Evolutionary conservation across 2,797 vertebrate genomes (phyloP).

Genomic region (Eupleurogrammus muticus): DNA sequence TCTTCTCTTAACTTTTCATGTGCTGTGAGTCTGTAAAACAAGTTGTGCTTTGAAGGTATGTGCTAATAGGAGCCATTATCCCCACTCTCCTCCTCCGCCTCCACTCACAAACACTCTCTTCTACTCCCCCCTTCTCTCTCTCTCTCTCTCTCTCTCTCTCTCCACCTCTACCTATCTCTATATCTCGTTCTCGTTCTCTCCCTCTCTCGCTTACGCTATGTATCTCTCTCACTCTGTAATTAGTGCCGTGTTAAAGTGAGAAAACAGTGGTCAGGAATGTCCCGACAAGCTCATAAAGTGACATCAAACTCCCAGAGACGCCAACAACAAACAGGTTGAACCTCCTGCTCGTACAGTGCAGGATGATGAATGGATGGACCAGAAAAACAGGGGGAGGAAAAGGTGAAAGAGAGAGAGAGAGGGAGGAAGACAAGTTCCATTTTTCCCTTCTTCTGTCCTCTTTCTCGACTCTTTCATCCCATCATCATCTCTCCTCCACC

Average conservation of each 20-base stretch:
- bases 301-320: constrained; percentile 66
- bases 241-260: constrained; percentile 70
- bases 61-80: constrained; percentile 79
- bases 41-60: constrained; percentile 75
- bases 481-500: constrained; percentile 23
- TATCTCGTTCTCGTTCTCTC: background rate
- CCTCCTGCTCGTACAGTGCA: constrained; percentile 19
- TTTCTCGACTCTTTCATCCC: constrained; percentile 27
- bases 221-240: constrained; percentile 63
- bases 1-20: constrained; percentile 52
- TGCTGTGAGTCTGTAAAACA: constrained; percentile 74
- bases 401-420: background rate
- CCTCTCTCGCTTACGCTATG: constrained; percentile 6
- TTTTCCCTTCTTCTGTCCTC: constrained; percentile 1
- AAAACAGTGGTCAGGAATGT: constrained; percentile 76
- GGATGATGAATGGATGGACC: constrained; percentile 9
- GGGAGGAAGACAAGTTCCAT: background rate
- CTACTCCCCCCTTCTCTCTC: constrained; percentile 21
- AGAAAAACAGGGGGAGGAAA: background rate
- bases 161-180: constrained; percentile 28
- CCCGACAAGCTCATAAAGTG: constrained; percentile 74
- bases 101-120: constrained; percentile 61
- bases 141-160: background rate
- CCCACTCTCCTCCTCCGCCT: constrained; percentile 69
- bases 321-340: constrained; percentile 56